Evolutionary conservation across 1,140 invertebrate genomes (phyloP).

Genomic region (Oreohelix idahoensis): DNA sequence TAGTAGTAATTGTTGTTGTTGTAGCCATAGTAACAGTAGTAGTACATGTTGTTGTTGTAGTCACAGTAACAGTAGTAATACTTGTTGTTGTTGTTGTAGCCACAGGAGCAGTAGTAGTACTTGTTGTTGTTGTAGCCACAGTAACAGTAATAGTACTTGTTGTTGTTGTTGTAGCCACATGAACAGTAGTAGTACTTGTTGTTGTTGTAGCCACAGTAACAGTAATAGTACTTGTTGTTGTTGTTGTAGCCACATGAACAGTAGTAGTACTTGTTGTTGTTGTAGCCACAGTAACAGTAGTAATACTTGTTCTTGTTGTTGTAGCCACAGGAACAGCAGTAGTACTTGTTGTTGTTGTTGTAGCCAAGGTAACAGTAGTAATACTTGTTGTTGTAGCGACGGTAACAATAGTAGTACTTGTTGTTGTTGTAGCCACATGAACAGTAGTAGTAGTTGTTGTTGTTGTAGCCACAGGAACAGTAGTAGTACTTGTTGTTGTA

Average conservation of each 20-base stretch:
- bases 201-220: too few species aligned
- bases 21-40: not conserved
- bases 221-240: not conserved
- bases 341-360: constrained; percentile 5
- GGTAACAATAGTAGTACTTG: too few species aligned
- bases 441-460: too few species aligned
- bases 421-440: too few species aligned
- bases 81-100: not conserved
- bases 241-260: not conserved
- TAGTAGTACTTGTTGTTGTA: too few species aligned
- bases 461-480: too few species aligned
- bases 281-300: too few species aligned
- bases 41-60: constrained; percentile 12
- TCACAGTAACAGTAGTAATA: not conserved
- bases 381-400: too few species aligned
- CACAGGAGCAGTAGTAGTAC: constrained; percentile 24
- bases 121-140: not conserved
- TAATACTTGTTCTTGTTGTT: not conserved
- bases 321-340: not conserved
- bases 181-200: not conserved
- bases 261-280: not conserved
- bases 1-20: not conserved
- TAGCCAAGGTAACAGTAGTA: too few species aligned
- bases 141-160: constrained; percentile 16
- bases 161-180: not conserved